A percentile compares a stretch with the other conserved stretches of the same genome.
phyloP scores from a whole-genome alignment of 2,113 vertebrate genomes.

The Rhinopomastus cyanomelas region DNA sequence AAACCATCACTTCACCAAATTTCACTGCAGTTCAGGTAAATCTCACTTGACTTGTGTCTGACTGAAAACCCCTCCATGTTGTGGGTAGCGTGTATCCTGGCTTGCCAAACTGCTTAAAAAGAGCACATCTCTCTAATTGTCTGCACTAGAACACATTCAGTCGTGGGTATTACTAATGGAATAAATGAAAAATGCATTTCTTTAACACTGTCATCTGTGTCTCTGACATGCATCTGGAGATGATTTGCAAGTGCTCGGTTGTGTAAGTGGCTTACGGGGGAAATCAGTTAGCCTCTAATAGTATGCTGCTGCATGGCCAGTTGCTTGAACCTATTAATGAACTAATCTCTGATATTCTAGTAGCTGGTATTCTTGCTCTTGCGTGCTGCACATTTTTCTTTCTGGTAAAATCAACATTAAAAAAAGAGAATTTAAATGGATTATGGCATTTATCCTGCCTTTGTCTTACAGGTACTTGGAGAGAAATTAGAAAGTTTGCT shows the following conservation, averaged over 20 bases:
- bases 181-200: slow-evolving; percentile 71
- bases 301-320: slow-evolving; percentile 69
- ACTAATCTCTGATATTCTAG: slow-evolving; percentile 65
- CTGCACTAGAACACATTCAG: slow-evolving; percentile 9
- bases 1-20: neutral
- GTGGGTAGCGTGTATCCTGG: neutral
- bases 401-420: slow-evolving; percentile 59
- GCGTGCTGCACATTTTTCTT: slow-evolving; percentile 13
- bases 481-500: neutral
- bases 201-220: slow-evolving; percentile 62
- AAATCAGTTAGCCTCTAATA: slow-evolving; percentile 70
- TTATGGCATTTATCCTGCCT: neutral
- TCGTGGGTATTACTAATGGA: slow-evolving; percentile 59
- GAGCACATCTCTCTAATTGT: neutral
- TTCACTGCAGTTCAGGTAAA: neutral
- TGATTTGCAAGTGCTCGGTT: slow-evolving; percentile 67
- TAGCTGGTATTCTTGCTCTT: slow-evolving; percentile 31
- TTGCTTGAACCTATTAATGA: slow-evolving; percentile 70
- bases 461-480: neutral
- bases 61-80: neutral
- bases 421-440: slow-evolving; percentile 5
- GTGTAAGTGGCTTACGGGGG: slow-evolving; percentile 58
- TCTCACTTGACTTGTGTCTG: neutral
- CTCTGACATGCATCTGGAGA: slow-evolving; percentile 50
- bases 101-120: slow-evolving; percentile 34